A percentile compares a stretch with the other conserved stretches of the same genome.
phyloP scores from a whole-genome alignment of 2,797 vertebrate species.

The Poecilia velifera region DNA sequence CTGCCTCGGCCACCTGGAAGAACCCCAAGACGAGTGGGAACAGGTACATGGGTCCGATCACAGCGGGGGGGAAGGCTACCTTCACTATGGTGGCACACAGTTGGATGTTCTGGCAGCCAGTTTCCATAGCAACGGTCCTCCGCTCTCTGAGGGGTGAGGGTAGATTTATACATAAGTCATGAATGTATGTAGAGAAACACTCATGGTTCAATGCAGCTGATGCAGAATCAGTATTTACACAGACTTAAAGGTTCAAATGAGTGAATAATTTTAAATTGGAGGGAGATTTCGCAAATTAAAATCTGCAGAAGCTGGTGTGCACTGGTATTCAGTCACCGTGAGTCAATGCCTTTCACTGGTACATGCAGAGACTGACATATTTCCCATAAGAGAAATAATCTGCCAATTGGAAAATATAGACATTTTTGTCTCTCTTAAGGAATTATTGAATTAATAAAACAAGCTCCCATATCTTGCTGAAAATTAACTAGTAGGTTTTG shows the following conservation, averaged over 20 bases:
- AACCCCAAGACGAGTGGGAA: slow-evolving; percentile 80
- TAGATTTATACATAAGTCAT: slow-evolving; percentile 13
- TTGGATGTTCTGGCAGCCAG: slow-evolving; percentile 85
- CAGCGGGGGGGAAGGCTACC: slow-evolving; percentile 72
- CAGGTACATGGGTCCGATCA: slow-evolving; percentile 80
- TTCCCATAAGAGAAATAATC: neutral
- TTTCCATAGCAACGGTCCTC: slow-evolving; percentile 82
- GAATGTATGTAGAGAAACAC: slow-evolving; percentile 11
- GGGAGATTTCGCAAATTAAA: neutral
- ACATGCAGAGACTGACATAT: neutral
- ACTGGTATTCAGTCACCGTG: neutral
- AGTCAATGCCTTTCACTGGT: neutral
- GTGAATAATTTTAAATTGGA: neutral
- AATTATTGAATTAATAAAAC: too few relatives aligned
- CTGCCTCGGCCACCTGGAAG: slow-evolving; percentile 80
- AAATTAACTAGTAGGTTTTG: neutral
- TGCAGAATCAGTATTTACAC: neutral
- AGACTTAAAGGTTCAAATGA: neutral
- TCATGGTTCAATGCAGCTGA: neutral
- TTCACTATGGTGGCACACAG: slow-evolving; percentile 83
- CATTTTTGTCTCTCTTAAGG: too few relatives aligned
- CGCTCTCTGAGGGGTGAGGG: slow-evolving; percentile 68
- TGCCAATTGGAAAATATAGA: neutral
- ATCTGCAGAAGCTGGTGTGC: neutral
- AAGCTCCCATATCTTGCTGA: neutral